Evolutionary conservation across 2,888 invertebrate genomes (phyloP).

Genomic region (Hirtodrosophila histrioides): DNA sequence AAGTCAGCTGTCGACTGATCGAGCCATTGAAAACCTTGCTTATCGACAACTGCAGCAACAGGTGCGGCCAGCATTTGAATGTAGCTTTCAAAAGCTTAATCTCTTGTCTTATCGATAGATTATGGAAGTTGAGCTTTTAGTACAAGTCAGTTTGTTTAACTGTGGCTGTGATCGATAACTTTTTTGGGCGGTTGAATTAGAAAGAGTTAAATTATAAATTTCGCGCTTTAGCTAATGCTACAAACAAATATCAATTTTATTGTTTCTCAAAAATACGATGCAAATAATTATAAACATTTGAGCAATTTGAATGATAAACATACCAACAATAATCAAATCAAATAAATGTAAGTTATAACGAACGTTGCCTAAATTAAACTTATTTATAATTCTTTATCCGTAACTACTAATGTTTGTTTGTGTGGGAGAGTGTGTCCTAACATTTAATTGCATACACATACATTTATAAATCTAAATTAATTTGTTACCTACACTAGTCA

Average conservation of each 20-base stretch:
- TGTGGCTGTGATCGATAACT: no score
- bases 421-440: constrained; percentile 25
- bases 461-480: constrained; percentile 27
- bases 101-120: constrained; percentile 24
- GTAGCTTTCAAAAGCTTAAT: constrained; percentile 12
- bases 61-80: constrained; percentile 1
- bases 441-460: constrained; percentile 32
- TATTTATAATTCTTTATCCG: constrained; percentile 1
- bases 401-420: constrained; percentile 5
- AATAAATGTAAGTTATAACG: constrained; percentile 29
- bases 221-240: no score
- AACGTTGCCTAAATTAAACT: constrained; percentile 12
- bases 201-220: background rate
- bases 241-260: constrained; percentile 39
- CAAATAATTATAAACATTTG: constrained; percentile 16
- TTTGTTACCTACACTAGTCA: constrained; percentile 28
- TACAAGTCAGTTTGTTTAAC: no score
- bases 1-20: constrained; percentile 28
- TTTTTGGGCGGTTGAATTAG: background rate
- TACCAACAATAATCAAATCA: constrained; percentile 44
- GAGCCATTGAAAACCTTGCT: background rate
- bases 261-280: constrained; percentile 26
- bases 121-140: constrained; percentile 1
- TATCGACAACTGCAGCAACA: constrained; percentile 4
- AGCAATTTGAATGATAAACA: constrained; percentile 37